Base-by-base conservation (phyloP, 2,797 vertebrate species). In the Euthynnus affinis region DNA sequence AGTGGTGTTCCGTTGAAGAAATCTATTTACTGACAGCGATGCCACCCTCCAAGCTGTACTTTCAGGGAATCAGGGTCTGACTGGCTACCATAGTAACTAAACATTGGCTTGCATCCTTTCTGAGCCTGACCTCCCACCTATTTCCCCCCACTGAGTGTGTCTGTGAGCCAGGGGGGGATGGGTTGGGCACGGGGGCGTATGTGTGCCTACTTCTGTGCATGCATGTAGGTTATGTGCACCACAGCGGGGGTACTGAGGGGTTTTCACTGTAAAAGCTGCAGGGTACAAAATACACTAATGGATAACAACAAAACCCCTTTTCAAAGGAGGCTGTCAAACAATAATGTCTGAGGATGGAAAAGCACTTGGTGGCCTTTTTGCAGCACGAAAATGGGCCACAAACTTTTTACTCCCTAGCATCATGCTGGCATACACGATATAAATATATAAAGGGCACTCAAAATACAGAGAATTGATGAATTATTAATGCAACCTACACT, bases 211-310 rank as follows among this genome's bases (percentile, higher is more conserved):
- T 20, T 67, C 27, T 78, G 69, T 81, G 67, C 37, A 65, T 84
- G 68, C 52, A 59, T 80, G 59, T 76, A 66, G 46, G 79, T 84
- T 82, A 71, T 62, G 68, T 73, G 74, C 78, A 64, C 61, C 88
- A 37, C 88, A 78, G 87, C 48, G 4, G 89, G 86, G 78, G 74
- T 20, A 66, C 80, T 68, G 84, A 88, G 83, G 77, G 87, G 78
- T 86, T 92, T 91, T 91, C 69, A 71, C 76, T 89, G 85, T 90
- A 84, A 84, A 84, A 92, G 91, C 92, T 89, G 88, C 87, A 84
- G 89, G 92, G 85, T 76, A 90, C 74, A 75, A 87, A 87, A 86
- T 76, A 74, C 40, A 22, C 89, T 93, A 94, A 94, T 93, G 90
- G 91, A 92, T 90, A 58, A 68, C 52, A 84, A 89, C 85, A 90